Evolutionary conservation across 2,888 invertebrate species (phyloP).

Genomic region (Polydrusus pterygomalis): DNA sequence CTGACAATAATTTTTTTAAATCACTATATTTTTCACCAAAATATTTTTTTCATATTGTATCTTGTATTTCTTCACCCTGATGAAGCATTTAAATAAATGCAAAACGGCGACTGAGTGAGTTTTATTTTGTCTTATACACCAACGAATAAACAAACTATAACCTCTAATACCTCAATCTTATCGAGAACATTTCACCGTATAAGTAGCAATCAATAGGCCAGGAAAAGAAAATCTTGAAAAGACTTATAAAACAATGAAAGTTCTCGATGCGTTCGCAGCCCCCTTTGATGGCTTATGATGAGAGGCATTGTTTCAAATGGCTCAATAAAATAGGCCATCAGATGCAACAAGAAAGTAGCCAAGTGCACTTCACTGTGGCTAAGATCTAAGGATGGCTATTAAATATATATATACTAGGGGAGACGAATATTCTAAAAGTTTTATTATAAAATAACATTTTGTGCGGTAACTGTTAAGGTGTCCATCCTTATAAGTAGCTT

Average conservation of each 20-base stretch:
- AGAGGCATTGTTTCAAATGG: slow-evolving; percentile 62
- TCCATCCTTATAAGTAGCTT: no score
- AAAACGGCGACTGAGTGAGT: no score
- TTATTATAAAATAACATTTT: no score
- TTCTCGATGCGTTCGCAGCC: slow-evolving; percentile 42
- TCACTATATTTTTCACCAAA: no score
- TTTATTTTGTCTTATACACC: no score
- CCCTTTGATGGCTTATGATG: slow-evolving; percentile 28
- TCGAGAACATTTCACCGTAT: background rate
- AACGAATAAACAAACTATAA: no score
- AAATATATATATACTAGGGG: background rate
- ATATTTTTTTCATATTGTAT: no score
- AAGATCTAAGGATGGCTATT: slow-evolving; percentile 13
- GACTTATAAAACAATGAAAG: slow-evolving; percentile 34
- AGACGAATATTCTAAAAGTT: no score
- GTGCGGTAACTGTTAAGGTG: no score
- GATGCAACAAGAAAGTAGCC: slow-evolving; percentile 46
- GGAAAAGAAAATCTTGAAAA: slow-evolving; percentile 5
- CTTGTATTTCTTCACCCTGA: no score
- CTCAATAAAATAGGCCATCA: slow-evolving; percentile 64
- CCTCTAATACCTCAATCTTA: background rate
- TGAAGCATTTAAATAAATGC: no score
- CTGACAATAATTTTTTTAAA: no score
- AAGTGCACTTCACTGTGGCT: slow-evolving; percentile 52
- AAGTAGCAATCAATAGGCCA: slow-evolving; percentile 13